phyloP scores from a whole-genome alignment of 2,113 vertebrate genomes.

The Xiphorhynchus elegans region DNA sequence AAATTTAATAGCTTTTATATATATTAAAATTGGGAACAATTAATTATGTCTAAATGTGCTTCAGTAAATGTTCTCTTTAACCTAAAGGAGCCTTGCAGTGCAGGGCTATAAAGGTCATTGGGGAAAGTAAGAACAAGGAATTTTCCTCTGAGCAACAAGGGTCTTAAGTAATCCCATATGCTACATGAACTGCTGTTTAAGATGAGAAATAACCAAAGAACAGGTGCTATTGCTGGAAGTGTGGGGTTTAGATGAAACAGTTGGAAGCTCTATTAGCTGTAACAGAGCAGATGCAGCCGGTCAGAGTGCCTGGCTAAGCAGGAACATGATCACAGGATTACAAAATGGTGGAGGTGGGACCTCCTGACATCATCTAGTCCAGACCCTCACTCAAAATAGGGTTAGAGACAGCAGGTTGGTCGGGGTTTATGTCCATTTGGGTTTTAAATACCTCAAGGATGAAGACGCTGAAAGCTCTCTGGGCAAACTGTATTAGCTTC shows the following conservation, averaged over 20 bases:
- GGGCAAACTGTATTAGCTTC: neutral
- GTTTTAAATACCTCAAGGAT: neutral
- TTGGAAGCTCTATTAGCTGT: conserved; percentile 11
- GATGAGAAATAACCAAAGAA: conserved; percentile 38
- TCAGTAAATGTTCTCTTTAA: neutral
- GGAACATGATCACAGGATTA: neutral
- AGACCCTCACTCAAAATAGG: neutral
- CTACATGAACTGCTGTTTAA: neutral
- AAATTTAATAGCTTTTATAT: conserved; percentile 36
- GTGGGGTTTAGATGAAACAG: conserved; percentile 9
- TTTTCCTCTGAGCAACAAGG: neutral
- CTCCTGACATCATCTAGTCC: neutral
- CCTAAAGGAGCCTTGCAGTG: neutral
- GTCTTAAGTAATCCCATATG: conserved; percentile 44
- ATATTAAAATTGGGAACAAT: conserved; percentile 13
- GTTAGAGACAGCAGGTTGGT: neutral
- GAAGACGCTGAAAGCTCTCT: neutral
- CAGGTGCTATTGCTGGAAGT: conserved; percentile 24
- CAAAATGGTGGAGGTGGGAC: neutral
- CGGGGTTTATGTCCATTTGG: neutral
- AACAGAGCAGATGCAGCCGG: neutral
- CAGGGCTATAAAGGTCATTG: neutral
- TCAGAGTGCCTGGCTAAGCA: neutral
- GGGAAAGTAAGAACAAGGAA: conserved; percentile 28
- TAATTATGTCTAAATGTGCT: conserved; percentile 26